Base-by-base conservation (phyloP, 2,113 vertebrate genomes). In the Colossoma macropomum region DNA sequence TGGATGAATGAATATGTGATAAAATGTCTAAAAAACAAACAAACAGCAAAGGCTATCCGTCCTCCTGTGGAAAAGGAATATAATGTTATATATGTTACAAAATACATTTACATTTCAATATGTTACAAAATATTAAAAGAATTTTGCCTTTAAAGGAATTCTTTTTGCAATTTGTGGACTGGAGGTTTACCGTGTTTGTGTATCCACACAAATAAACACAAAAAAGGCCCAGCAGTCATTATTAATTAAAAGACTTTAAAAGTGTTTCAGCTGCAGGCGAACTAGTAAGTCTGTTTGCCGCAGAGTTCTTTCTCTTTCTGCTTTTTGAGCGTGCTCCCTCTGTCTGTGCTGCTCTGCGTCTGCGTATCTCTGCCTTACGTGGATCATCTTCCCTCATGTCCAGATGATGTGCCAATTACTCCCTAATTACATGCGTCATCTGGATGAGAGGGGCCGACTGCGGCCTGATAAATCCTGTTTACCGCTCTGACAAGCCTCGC, bases 341-440 rank as follows among this genome's bases (percentile, higher is more conserved):
- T 68, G 45, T 30, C n/a, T 80, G 80, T 2, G 25, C 71, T 50
- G 63, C 34, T 13, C 80, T 56, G 50, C 72, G 50, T 78, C 52
- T 83, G 86, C 84, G 66, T 89, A 86, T 91, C 88, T 90, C 89
- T 90, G 90, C 85, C 82, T 87, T 81, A 54, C 19, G 63, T 87
- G 79, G 89, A 91, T 93, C 93, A 92, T 93, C 91, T 92, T 92
- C 94, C 89, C 89, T 93, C 90, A 91, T 94, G 93, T 94, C 93
- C 90, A 90, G 94, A 93, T 94, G 92, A 94, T 93, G 93, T 92
- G 92, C 91, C 93, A 94, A 94, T 94, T 95, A 94, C 92, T 93
- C 89, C 92, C 91, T 93, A 94, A 95, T 94, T 95, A 93, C 90
- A 90, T 90, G 90, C 92, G 90, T 95, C 93, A 94, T 94, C 92